Conservation (phyloP, 1,140 invertebrate genomes). For the Drosophila setifemur region DNA sequence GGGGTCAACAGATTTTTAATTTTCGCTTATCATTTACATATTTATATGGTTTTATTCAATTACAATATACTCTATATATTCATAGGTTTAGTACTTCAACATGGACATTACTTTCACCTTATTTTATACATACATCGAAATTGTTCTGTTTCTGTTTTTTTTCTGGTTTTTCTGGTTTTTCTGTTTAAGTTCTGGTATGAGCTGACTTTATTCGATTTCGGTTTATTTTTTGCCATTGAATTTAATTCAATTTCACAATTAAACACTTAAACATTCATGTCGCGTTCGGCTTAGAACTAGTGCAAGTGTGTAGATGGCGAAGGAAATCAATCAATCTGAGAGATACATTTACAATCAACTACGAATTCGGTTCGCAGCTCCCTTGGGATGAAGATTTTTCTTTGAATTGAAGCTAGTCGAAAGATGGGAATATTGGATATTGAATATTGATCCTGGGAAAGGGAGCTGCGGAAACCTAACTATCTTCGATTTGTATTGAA, state of each 20-base stretch:
- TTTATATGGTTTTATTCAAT: slow-evolving; percentile 52
- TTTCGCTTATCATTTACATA: slow-evolving; percentile 54
- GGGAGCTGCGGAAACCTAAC: too few species aligned
- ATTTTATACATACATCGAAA: slow-evolving; percentile 47
- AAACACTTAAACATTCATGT: slow-evolving; percentile 35
- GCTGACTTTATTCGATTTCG: not conserved
- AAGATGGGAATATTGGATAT: not conserved
- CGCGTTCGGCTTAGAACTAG: slow-evolving; percentile 22
- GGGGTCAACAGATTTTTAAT: slow-evolving; percentile 59
- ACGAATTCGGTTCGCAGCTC: slow-evolving; percentile 1
- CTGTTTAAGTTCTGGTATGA: not conserved
- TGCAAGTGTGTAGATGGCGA: slow-evolving; percentile 22
- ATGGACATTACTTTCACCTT: slow-evolving; percentile 68
- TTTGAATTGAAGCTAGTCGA: too few species aligned
- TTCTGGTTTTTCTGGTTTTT: not conserved
- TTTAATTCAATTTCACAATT: slow-evolving; percentile 61
- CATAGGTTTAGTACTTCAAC: slow-evolving; percentile 59
- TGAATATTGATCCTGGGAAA: slow-evolving; percentile 9
- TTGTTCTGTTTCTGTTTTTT: slow-evolving; percentile 7
- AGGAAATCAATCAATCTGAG: slow-evolving; percentile 4
- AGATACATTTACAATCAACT: slow-evolving; percentile 20
- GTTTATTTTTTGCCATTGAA: slow-evolving; percentile 40
- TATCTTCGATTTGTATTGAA: too few species aligned
- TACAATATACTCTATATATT: slow-evolving; percentile 54
- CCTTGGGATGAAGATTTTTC: too few species aligned